phyloP scores from a whole-genome alignment of 2,797 vertebrate species.

The Gobio occitaniae region DNA sequence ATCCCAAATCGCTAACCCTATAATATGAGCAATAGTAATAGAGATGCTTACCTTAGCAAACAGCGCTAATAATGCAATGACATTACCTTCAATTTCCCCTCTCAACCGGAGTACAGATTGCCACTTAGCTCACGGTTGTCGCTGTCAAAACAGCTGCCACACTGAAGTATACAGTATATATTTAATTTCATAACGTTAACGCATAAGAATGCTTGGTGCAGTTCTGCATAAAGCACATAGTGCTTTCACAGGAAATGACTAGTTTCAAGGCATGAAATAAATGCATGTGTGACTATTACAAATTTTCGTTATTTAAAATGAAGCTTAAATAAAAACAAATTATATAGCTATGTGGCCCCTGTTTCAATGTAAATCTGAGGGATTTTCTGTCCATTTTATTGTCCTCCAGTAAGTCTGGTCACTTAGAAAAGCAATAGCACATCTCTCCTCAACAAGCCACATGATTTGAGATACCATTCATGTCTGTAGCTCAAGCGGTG shows the following conservation, averaged over 20 bases:
- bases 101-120: neutral
- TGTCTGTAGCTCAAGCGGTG: neutral
- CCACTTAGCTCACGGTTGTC: neutral
- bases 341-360: neutral
- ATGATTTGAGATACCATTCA: neutral
- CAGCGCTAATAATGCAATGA: constrained; percentile 2
- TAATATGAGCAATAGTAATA: neutral
- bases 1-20: neutral
- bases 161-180: constrained; percentile 4
- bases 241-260: neutral
- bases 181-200: neutral
- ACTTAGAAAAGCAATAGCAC: neutral
- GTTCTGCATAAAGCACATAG: neutral
- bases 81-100: neutral
- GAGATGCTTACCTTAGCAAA: constrained; percentile 6
- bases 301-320: neutral
- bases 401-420: neutral
- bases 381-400: neutral
- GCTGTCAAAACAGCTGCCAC: constrained; percentile 12
- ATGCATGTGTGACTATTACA: neutral
- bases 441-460: neutral
- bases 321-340: neutral
- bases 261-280: neutral
- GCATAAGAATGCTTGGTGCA: neutral
- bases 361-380: neutral